Evolutionary conservation across 2,888 invertebrate genomes (phyloP), one percentile per base, ranked within the genome.

Genomic region (Lypha dubia): DNA sequence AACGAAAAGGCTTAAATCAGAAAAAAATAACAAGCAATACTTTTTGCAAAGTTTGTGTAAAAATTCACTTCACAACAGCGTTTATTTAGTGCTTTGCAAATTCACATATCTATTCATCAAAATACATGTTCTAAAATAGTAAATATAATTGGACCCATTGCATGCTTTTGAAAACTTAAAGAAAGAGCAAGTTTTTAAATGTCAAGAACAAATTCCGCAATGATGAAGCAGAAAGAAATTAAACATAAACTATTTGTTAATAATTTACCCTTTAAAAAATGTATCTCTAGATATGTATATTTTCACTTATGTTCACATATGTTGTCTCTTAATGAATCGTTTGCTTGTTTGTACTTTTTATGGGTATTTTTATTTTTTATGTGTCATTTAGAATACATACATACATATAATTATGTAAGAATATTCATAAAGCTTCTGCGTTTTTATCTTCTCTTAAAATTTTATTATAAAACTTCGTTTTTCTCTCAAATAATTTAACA

Each of bases 391-490:
- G 24, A 22, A 35, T 13, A 56, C n/a, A 24, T 38, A 9, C 22
- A n/a, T n/a, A 44, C 28, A 28, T 44, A 20, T 51, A 24, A 41
- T 17, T 58, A 35, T 35, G 4, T 22, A 28, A 28, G 5, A 41
- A 63, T 44, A 20, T 32, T 20, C 2, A 20, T 58, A 60, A 62
- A 67, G 28, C 41, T n/a, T 81, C 35, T n/a, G 53, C 70, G 28
- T 65, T 20, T n/a, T 28, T 15, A 28, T 20, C 35, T 51, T 38
- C 60, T 53, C 6, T 35, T 17, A 3, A 62, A 65, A 46, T 75
- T 63, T 68, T 53, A 73, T 76, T 71, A 62, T 49, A 53, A 7
- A 56, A n/a, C 11, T 65, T 1, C 1, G 11, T 70, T 53, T 17
- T 56, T 38, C 35, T 9, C 46, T 60, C 15, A 28, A 70, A 13